These are phyloP conservation scores for Pituophis catenifer DNA, from an alignment of 2,113 vertebrate species.

Conservation along the genomic window DNA sequence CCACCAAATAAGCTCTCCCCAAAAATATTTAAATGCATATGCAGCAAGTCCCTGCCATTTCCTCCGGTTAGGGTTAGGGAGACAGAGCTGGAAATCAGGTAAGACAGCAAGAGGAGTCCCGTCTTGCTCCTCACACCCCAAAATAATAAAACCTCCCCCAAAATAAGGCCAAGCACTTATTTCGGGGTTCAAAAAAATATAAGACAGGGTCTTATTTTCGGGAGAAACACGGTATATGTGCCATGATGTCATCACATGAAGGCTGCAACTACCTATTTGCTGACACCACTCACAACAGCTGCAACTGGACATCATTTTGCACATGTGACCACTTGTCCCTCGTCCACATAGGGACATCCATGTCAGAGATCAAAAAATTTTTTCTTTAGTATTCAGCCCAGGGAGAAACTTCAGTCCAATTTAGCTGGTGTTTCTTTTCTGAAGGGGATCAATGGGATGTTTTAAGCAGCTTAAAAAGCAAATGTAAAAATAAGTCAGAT, in stretches of 20 bases:
- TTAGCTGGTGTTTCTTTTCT: background rate
- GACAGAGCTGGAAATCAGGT: too few relatives aligned
- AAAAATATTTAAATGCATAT: too few relatives aligned
- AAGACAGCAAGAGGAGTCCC: too few relatives aligned
- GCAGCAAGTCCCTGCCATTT: too few relatives aligned
- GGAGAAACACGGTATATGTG: background rate
- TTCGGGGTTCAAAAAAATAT: too few relatives aligned
- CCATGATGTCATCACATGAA: background rate
- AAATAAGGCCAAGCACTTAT: too few relatives aligned
- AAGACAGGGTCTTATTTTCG: too few relatives aligned
- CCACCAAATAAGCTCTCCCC: too few relatives aligned
- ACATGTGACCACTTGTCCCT: background rate
- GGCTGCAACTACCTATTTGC: background rate
- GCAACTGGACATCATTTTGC: background rate
- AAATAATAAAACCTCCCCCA: too few relatives aligned
- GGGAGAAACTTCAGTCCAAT: background rate
- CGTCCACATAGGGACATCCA: background rate
- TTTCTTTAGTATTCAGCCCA: background rate
- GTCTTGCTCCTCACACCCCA: too few relatives aligned
- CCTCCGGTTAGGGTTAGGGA: too few relatives aligned
- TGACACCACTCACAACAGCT: background rate
- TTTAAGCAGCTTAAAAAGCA: background rate
- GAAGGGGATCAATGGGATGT: background rate
- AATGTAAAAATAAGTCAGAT: background rate
- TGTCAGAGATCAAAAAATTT: background rate